phyloP scores from a whole-genome alignment of 2,113 vertebrate genomes.

The Falcunculus frontatus region DNA sequence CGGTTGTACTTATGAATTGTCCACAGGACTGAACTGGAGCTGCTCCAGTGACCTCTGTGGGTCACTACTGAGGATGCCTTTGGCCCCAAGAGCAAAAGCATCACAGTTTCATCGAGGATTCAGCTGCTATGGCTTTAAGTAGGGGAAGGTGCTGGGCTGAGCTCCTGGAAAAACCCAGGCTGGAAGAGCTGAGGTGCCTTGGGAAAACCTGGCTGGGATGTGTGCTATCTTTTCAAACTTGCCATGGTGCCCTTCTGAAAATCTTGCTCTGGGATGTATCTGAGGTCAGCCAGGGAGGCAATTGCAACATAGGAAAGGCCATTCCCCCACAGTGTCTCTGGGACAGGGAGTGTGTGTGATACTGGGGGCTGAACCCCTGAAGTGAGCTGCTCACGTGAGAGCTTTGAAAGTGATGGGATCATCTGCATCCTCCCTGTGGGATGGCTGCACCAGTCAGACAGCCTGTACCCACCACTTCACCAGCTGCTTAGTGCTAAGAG shows the following conservation, averaged over 20 bases:
- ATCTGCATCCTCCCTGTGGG: background rate
- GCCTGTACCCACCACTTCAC: rapidly evolving
- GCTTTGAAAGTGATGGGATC: background rate
- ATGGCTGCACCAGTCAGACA: background rate
- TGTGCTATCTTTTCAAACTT: background rate
- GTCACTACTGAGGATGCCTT: background rate
- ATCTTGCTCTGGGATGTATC: rapidly evolving
- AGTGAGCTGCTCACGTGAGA: background rate
- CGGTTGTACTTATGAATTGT: background rate
- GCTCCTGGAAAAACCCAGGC: background rate
- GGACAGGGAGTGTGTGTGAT: rapidly evolving
- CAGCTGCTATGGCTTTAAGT: background rate
- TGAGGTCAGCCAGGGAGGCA: background rate
- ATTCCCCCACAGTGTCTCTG: background rate
- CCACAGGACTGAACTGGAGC: background rate
- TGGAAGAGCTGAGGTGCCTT: background rate
- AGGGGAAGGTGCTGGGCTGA: background rate
- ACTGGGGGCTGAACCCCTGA: rapidly evolving
- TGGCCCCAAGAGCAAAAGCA: background rate
- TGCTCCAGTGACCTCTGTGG: background rate
- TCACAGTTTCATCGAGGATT: rapidly evolving
- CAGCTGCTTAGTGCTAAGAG: background rate
- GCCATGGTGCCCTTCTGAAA: background rate
- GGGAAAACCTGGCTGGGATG: background rate
- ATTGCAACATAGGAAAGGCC: rapidly evolving